Percentiles rank a stretch among this genome's conserved stretches.
phyloP scores from a whole-genome alignment of 2,797 vertebrate genomes.

The Odontamblyopus rebecca region DNA sequence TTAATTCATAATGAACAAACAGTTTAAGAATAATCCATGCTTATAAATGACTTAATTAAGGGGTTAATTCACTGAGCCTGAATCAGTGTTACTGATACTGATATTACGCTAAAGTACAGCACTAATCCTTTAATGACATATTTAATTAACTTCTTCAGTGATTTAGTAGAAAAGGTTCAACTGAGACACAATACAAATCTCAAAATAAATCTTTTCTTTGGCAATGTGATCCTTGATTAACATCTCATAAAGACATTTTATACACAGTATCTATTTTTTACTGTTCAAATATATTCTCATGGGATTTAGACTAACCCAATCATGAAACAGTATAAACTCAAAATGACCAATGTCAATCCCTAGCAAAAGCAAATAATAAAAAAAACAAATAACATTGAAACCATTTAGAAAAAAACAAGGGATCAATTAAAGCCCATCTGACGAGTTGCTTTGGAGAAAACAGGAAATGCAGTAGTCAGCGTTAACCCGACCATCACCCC shows the following conservation, averaged over 20 bases:
- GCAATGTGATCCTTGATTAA: too few species aligned
- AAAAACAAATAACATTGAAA: not conserved
- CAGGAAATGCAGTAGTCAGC: constrained; percentile 45
- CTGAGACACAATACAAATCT: too few species aligned
- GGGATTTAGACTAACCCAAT: not conserved
- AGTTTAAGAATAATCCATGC: too few species aligned
- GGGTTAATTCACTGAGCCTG: too few species aligned
- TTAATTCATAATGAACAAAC: too few species aligned
- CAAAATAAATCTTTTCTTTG: too few species aligned
- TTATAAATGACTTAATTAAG: too few species aligned
- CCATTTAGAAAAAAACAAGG: not conserved
- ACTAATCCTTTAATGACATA: too few species aligned
- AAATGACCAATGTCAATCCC: not conserved
- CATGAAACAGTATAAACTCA: not conserved
- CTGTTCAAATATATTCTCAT: not conserved
- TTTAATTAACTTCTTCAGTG: too few species aligned
- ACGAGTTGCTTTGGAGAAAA: constrained; percentile 43
- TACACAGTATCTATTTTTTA: not conserved
- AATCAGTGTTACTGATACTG: too few species aligned
- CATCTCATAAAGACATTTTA: not conserved
- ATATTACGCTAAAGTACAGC: too few species aligned
- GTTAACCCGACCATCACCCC: constrained; percentile 51
- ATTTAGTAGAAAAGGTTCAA: too few species aligned
- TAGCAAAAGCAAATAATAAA: not conserved
- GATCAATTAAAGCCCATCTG: not conserved